These are phyloP conservation scores for Asteroscopus sphinx DNA, from an alignment of 2,888 invertebrate genomes.

Conservation along the genomic window DNA sequence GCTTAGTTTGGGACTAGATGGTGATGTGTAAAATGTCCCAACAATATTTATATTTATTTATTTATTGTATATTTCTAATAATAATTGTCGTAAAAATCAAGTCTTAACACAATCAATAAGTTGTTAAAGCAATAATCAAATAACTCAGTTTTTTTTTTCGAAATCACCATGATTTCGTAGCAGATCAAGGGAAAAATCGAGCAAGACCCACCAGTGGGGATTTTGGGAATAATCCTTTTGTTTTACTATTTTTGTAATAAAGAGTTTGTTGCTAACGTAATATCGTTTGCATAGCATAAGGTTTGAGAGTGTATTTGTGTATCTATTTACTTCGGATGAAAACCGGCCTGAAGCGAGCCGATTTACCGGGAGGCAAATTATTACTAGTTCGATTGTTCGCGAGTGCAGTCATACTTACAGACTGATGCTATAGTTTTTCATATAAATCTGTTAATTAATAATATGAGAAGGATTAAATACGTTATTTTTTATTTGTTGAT, in stretches of 20 bases:
- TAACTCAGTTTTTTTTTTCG: too few species aligned
- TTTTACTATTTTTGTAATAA: constrained; percentile 50
- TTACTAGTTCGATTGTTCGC: constrained; percentile 18
- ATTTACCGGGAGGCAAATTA: constrained; percentile 1
- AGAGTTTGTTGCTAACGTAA: constrained; percentile 32
- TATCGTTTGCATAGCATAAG: constrained; percentile 48
- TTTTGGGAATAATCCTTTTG: too few species aligned
- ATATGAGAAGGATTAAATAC: constrained; percentile 28
- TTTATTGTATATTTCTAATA: too few species aligned
- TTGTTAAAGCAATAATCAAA: too few species aligned
- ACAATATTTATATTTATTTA: too few species aligned
- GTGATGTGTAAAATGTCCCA: too few species aligned
- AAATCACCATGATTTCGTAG: too few species aligned
- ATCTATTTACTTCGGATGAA: constrained; percentile 27
- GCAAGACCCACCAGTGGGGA: too few species aligned
- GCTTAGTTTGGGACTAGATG: too few species aligned
- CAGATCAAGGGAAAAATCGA: too few species aligned
- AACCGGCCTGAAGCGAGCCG: constrained; percentile 30
- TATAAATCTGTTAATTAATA: constrained; percentile 45
- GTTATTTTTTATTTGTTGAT: constrained; percentile 34
- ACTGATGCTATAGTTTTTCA: constrained; percentile 44
- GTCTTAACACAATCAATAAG: too few species aligned
- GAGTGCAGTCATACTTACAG: constrained; percentile 25
- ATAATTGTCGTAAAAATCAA: too few species aligned
- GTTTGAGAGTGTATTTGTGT: constrained; percentile 43